Evolutionary conservation across 2,797 vertebrate species (phyloP).

Genomic region (Hyperoplus immaculatus): DNA sequence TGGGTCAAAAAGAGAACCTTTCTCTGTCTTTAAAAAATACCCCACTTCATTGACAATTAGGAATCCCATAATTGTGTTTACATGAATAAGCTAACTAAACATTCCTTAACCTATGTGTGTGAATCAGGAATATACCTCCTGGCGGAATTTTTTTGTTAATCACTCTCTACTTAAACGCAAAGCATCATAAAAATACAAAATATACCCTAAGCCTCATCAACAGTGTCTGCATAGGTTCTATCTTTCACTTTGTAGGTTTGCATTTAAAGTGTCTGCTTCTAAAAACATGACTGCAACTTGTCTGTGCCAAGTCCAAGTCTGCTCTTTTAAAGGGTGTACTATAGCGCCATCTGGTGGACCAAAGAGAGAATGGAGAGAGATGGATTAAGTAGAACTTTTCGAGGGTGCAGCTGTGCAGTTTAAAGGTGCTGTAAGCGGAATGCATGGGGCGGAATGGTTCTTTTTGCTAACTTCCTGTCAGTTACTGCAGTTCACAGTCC

Average conservation of each 20-base stretch:
- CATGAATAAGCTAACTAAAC: background rate
- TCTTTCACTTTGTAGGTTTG: background rate
- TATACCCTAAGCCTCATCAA: background rate
- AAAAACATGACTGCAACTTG: background rate
- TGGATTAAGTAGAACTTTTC: background rate
- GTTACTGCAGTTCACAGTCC: too few relatives aligned
- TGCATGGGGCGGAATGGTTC: too few relatives aligned
- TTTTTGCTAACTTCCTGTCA: too few relatives aligned
- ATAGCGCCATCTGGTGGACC: conserved; percentile 52
- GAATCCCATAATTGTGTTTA: background rate
- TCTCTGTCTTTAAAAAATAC: background rate
- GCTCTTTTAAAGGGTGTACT: background rate
- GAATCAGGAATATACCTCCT: too few relatives aligned
- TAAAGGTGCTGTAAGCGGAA: too few relatives aligned
- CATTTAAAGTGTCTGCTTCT: background rate
- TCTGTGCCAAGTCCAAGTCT: background rate
- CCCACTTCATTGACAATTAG: background rate
- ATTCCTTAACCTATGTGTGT: background rate
- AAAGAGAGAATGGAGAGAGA: background rate
- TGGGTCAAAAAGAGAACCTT: background rate
- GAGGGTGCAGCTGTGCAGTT: background rate
- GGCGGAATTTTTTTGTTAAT: too few relatives aligned
- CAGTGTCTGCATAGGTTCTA: background rate
- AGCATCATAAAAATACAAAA: background rate
- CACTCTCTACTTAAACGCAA: background rate